Evolutionary conservation across 2,113 vertebrate genomes (phyloP).

Genomic region (Panurus biarmicus): DNA sequence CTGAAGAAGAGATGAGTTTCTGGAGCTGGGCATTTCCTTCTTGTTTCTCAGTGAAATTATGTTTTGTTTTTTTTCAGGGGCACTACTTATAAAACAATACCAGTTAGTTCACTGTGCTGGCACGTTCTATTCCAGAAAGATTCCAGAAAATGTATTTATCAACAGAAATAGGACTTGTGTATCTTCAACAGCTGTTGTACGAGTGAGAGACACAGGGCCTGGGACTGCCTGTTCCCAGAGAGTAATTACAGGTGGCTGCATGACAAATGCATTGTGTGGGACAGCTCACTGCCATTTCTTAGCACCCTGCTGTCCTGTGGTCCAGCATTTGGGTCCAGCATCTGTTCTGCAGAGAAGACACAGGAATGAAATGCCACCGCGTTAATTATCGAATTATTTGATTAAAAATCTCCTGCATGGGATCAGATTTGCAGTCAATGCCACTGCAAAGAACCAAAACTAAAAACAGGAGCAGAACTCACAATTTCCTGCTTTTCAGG

Average conservation of each 20-base stretch:
- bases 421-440: background rate
- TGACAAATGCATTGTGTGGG: accelerated
- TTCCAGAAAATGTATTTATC: background rate
- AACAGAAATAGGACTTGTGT: background rate
- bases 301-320: background rate
- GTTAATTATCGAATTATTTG: background rate
- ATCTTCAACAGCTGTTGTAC: background rate
- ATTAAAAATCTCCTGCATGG: background rate
- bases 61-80: background rate
- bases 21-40: background rate
- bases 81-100: background rate
- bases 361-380: accelerated
- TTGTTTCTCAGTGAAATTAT: background rate
- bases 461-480: background rate
- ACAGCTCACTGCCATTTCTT: background rate
- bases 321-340: background rate
- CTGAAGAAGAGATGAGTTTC: background rate
- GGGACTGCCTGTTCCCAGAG: background rate
- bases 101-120: background rate
- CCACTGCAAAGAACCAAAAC: background rate
- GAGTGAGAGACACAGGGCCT: background rate
- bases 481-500: background rate
- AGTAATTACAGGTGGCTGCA: background rate
- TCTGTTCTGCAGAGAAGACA: background rate
- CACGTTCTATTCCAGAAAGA: background rate